Evolutionary conservation across 30 jellyfish, hydroid and myxozoan genomes (phyloP).

Genomic region (Nemopilema nomurai): DNA sequence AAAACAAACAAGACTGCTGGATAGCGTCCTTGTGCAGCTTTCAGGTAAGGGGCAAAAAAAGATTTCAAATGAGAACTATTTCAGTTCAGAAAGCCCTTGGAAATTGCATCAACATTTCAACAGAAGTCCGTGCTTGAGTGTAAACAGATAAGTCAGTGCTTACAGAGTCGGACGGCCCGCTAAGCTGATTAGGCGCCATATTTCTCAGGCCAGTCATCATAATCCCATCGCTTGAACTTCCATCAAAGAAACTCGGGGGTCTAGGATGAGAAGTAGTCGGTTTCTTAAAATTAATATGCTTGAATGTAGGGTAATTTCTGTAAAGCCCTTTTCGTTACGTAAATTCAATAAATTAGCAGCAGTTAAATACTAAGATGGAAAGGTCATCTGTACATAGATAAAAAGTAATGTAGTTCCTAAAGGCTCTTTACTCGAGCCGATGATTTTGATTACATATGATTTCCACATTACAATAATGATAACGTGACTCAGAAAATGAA

Average conservation of each 20-base stretch:
- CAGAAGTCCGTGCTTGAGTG: too few species aligned
- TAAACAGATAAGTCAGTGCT: neutral
- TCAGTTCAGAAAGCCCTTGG: too few species aligned
- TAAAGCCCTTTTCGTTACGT: neutral
- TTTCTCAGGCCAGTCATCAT: constrained; percentile 33
- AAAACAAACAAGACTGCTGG: too few species aligned
- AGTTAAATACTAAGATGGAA: neutral
- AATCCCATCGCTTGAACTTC: constrained; percentile 41
- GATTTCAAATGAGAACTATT: too few species aligned
- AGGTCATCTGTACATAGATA: neutral
- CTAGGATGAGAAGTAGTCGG: constrained; percentile 5
- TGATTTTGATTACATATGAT: neutral
- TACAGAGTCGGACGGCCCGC: neutral
- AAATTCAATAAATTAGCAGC: neutral
- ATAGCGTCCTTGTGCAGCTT: too few species aligned
- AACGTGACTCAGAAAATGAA: too few species aligned
- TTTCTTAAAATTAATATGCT: neutral
- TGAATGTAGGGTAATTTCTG: neutral
- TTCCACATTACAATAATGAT: neutral
- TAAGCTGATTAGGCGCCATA: neutral
- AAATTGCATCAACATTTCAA: too few species aligned
- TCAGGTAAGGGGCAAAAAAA: too few species aligned
- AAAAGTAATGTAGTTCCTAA: neutral
- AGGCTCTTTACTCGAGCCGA: neutral
- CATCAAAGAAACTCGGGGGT: constrained; percentile 48